These are phyloP conservation scores for Sardinella longiceps DNA, from an alignment of 2,797 vertebrate genomes.

Conservation along the genomic window DNA sequence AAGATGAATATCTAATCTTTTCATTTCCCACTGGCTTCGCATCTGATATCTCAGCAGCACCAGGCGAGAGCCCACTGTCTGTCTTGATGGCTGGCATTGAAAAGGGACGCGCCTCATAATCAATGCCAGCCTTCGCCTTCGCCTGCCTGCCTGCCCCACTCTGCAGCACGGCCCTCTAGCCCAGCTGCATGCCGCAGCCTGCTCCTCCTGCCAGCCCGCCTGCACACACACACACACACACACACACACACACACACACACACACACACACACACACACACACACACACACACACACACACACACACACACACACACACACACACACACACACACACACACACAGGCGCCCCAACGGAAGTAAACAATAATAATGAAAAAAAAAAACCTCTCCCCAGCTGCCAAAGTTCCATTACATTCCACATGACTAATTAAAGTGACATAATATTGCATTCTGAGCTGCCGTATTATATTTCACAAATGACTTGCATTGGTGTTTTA, in stretches of 20 bases:
- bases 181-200: conserved; percentile 54
- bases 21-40: conserved; percentile 66
- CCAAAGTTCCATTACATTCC: conserved; percentile 57
- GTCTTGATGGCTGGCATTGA: conserved; percentile 56
- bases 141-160: conserved; percentile 38
- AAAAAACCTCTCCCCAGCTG: conserved; percentile 52
- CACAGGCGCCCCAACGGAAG: conserved; percentile 42
- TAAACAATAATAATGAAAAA: conserved; percentile 51
- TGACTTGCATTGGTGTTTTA: conserved; percentile 51
- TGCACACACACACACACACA: conserved; percentile 44
- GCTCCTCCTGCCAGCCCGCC: conserved; percentile 50
- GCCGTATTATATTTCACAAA: conserved; percentile 59
- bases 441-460: conserved; percentile 57
- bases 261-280: conserved; percentile 44
- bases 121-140: conserved; percentile 59
- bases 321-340: conserved; percentile 39
- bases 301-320: conserved; percentile 39
- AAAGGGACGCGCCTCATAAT: conserved; percentile 42
- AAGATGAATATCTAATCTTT: conserved; percentile 68
- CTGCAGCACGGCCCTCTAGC: conserved; percentile 4
- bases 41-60: conserved; percentile 62
- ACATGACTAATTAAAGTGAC: conserved; percentile 59
- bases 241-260: conserved; percentile 46
- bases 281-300: conserved; percentile 44
- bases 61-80: conserved; percentile 59